Evolutionary conservation across 2,888 invertebrate species (phyloP).

Genomic region (Ferrisia virgata): DNA sequence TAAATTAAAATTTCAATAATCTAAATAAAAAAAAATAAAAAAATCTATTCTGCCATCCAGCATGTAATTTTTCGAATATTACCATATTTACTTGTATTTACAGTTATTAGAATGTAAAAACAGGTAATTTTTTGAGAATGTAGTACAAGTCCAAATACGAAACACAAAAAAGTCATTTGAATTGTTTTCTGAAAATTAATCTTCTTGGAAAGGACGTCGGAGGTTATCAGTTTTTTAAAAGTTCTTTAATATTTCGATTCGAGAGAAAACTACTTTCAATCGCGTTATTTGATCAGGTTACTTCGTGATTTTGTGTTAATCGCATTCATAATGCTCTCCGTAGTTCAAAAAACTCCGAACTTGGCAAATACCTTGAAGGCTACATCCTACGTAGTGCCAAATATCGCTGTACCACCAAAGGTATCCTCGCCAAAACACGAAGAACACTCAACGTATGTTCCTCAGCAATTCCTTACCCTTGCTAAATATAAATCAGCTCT

Average conservation of each 20-base stretch:
- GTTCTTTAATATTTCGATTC: background rate
- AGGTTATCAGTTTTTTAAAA: background rate
- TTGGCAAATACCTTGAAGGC: conserved; percentile 19
- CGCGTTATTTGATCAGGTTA: background rate
- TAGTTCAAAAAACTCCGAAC: conserved; percentile 29
- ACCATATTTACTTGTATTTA: background rate
- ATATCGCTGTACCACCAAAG: background rate
- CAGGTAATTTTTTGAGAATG: background rate
- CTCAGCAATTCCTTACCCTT: background rate
- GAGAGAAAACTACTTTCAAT: background rate
- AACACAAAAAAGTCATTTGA: background rate
- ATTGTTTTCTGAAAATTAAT: background rate
- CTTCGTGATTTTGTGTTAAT: background rate
- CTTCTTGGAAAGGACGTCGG: conserved; percentile 3
- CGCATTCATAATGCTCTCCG: background rate
- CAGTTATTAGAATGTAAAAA: background rate
- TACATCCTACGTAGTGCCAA: background rate
- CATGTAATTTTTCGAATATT: too few species aligned
- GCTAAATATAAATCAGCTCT: background rate
- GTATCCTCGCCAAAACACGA: background rate
- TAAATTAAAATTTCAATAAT: too few species aligned
- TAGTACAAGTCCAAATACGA: too few species aligned
- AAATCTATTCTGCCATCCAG: too few species aligned
- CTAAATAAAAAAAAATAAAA: too few species aligned
- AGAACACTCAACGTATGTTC: background rate